Conservation (phyloP, 1,140 invertebrate species). For the Doryteuthis pealeii region DNA sequence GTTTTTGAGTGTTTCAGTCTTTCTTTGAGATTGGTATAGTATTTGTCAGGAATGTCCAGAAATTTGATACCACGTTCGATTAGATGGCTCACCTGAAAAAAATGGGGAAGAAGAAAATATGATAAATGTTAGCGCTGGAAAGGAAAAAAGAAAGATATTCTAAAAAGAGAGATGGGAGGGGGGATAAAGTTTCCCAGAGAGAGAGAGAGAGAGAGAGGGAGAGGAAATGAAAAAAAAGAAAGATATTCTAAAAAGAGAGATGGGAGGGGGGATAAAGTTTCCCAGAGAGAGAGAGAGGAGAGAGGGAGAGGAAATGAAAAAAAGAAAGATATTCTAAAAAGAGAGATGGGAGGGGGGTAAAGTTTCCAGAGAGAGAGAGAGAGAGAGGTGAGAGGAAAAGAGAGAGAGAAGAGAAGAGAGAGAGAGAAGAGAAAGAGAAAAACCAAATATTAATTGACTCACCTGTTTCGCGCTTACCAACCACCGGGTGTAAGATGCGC, state of each 20-base stretch:
- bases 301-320: neutral
- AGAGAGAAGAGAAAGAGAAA: no score
- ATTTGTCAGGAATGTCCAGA: conserved; percentile 83
- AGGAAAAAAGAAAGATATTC: neutral
- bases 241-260: neutral
- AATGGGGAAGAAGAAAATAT: neutral
- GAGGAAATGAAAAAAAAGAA: neutral
- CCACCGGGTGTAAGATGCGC: no score
- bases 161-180: neutral
- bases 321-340: neutral
- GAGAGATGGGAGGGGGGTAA: neutral
- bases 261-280: neutral
- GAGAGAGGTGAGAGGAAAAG: neutral
- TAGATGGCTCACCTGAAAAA: conserved; percentile 75
- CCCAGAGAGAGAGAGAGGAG: neutral
- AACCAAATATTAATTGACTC: no score
- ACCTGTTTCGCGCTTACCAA: no score
- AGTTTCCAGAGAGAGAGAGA: neutral
- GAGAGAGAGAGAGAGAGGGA: neutral
- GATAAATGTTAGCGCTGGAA: neutral
- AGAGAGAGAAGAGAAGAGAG: no score
- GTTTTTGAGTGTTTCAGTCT: conserved; percentile 77
- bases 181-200: neutral
- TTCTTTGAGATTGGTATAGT: conserved; percentile 85
- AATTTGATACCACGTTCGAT: conserved; percentile 85